Conservation (phyloP, 1,140 invertebrate species). For the Anoplophora glabripennis region DNA sequence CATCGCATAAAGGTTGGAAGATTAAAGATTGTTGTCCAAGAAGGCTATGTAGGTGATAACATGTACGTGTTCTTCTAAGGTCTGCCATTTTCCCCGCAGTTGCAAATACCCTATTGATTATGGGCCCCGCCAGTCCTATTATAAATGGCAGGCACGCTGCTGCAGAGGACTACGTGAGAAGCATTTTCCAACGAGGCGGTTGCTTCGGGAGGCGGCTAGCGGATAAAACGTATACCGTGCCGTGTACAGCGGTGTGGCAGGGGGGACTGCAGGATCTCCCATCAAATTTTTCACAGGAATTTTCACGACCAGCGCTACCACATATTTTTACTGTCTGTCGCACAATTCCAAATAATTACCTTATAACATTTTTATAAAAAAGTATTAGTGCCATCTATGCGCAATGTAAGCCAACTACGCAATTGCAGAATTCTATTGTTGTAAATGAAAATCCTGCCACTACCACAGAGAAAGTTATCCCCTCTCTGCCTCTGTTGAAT, state of each 20-base stretch:
- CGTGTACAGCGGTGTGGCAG: too few relatives aligned
- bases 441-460: too few relatives aligned
- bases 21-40: slow-evolving; percentile 12
- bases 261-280: slow-evolving; percentile 1
- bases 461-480: too few relatives aligned
- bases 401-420: too few relatives aligned
- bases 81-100: slow-evolving; percentile 55
- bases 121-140: slow-evolving; percentile 52
- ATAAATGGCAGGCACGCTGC: slow-evolving; percentile 63
- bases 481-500: too few relatives aligned
- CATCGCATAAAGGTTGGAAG: too few relatives aligned
- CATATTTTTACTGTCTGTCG: too few relatives aligned
- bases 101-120: slow-evolving; percentile 64
- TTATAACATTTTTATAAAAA: too few relatives aligned
- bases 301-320: neutral
- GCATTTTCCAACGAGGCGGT: slow-evolving; percentile 53
- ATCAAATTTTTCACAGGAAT: slow-evolving; percentile 8
- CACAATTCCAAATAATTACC: too few relatives aligned
- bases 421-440: too few relatives aligned
- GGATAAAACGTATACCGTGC: slow-evolving; percentile 20
- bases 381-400: too few relatives aligned
- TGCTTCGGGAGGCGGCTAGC: slow-evolving; percentile 30
- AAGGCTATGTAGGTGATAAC: slow-evolving; percentile 38
- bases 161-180: slow-evolving; percentile 61
- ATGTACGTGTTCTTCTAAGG: slow-evolving; percentile 42